Conservation (phyloP, 2,113 vertebrate species). For the Amblyornis subalaris region DNA sequence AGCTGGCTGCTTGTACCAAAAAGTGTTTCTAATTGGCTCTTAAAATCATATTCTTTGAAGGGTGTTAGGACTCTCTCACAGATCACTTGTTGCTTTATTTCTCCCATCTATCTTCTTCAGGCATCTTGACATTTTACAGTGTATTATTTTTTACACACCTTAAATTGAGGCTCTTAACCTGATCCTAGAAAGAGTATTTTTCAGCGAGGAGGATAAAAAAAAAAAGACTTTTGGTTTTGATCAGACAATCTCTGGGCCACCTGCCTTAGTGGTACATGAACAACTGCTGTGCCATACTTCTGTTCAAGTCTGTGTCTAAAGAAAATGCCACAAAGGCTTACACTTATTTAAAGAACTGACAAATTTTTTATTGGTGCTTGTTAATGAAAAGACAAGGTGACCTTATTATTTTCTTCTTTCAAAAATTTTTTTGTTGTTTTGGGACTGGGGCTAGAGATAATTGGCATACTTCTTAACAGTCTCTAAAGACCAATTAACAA, state of each 20-base stretch:
- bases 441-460: constrained; percentile 31
- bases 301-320: neutral
- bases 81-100: constrained; percentile 16
- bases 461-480: constrained; percentile 42
- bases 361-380: neutral
- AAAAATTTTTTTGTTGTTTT: neutral
- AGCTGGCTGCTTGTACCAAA: neutral
- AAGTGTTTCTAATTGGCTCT: neutral
- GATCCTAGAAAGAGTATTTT: neutral
- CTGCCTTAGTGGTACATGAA: neutral
- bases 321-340: neutral
- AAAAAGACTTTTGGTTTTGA: neutral
- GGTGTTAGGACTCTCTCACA: neutral
- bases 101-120: neutral
- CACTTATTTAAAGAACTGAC: neutral
- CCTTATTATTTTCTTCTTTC: constrained; percentile 28
- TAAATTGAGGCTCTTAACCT: neutral
- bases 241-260: neutral
- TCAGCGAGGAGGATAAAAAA: neutral
- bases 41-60: neutral
- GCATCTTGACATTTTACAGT: neutral
- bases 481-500: constrained; percentile 70
- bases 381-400: constrained; percentile 34
- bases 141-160: neutral
- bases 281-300: neutral